A percentile compares a stretch with the other conserved stretches of the same genome.
Conservation (phyloP, 2,113 vertebrate species). For the Rhinogobius similis region DNA sequence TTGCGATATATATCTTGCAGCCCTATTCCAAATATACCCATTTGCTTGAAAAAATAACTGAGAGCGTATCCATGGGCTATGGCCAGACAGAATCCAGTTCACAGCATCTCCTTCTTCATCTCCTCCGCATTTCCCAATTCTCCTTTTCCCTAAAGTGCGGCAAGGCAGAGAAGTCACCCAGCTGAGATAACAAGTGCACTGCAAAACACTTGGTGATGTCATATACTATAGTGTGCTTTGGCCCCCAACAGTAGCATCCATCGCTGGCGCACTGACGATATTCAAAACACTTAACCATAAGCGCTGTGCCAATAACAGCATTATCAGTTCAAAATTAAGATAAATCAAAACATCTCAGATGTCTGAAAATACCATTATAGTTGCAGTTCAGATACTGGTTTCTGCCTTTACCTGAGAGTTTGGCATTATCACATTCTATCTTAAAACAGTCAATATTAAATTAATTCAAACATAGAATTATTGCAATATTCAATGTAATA, state of each 20-base stretch:
- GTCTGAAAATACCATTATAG: too few species aligned
- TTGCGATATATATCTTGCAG: too few species aligned
- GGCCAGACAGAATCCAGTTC: too few species aligned
- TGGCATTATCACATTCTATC: not conserved
- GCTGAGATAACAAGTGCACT: constrained; percentile 51
- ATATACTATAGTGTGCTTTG: not conserved
- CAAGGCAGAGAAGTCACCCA: constrained; percentile 21
- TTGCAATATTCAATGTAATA: not conserved
- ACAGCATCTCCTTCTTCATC: not conserved
- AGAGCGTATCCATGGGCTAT: too few species aligned
- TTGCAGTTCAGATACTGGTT: too few species aligned
- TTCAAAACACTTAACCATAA: not conserved
- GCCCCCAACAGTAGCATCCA: constrained; percentile 12
- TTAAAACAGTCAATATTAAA: not conserved
- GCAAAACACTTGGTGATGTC: constrained; percentile 29
- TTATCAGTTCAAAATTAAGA: too few species aligned
- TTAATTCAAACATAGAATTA: not conserved
- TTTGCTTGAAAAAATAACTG: too few species aligned
- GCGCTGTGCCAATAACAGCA: too few species aligned
- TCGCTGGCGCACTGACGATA: not conserved
- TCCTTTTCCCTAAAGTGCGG: constrained; percentile 30
- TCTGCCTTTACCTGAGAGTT: too few species aligned
- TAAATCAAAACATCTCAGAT: too few species aligned
- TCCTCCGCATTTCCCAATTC: not conserved
- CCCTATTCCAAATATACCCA: too few species aligned